Evolutionary conservation across 2,797 vertebrate species (phyloP), one percentile per base, ranked within the genome.

Genomic region (Danio albolineatus): DNA sequence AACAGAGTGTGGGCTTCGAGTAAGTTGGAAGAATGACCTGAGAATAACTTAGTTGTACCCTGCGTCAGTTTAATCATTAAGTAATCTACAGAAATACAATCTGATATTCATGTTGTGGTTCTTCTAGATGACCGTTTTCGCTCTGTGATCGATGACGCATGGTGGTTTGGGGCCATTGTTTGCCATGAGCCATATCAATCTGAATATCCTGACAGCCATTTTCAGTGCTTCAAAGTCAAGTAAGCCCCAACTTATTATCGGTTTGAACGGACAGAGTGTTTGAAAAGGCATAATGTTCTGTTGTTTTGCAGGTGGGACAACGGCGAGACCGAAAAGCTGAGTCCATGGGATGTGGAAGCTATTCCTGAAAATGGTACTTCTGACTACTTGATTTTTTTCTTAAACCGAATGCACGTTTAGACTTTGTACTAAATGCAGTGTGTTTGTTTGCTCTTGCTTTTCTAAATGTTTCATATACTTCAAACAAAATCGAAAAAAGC

Each of bases 161-260:
- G 98, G 98, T 99, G 98, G 98, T 99, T 98, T 90, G 98, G 98
- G 87, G 96, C 94, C n/a, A 95, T 98, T 65, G 88, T 96, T 70
- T 95, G 95, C 85, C 98, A 99, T 92, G 97, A 99, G 73, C 97
- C 98, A 0, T 98, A 97, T 82, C 98, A 99, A 78, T 77, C 89
- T 0, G 95, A 98, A 66, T 99, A 99, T 87, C 95, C 97, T 0
- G 98, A 99, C 87, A 99, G 98, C 84, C 96, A 96, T 83, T 99
- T 99, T 87, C 98, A 99, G 91, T 98, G 97, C 89, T 98, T 98
- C 81, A 94, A 95, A 93, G 97, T 99, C 87, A 96, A 95, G 98
- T 99, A 89, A 87, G 95, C 87, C 2, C 4, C 17, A 41, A 85
- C 39, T 1, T n/a, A 4, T 10, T 13, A 36, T 46, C 14, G 2